Evolutionary conservation across 2,888 invertebrate species (phyloP).

Genomic region (Acanthacorydalis orientalis): DNA sequence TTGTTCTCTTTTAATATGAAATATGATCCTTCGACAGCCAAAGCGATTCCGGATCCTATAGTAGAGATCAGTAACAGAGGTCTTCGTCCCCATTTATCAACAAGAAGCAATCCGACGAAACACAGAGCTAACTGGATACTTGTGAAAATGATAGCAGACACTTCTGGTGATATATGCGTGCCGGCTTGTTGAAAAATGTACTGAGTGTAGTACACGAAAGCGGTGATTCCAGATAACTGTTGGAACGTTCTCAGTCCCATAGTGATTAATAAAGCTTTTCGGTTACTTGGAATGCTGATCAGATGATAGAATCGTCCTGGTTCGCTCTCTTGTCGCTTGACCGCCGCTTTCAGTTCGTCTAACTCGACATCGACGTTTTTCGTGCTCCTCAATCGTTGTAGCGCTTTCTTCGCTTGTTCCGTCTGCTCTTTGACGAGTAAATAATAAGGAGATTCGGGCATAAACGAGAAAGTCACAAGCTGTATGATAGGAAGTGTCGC

Average conservation of each 20-base stretch:
- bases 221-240: slow-evolving; percentile 3
- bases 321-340: slow-evolving; percentile 5
- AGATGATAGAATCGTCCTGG: slow-evolving; percentile 3
- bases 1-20: neutral
- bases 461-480: slow-evolving; percentile 8
- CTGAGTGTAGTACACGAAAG: slow-evolving; percentile 5
- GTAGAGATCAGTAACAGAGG: slow-evolving; percentile 22
- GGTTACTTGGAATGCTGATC: slow-evolving; percentile 3
- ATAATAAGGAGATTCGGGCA: slow-evolving; percentile 12
- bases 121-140: slow-evolving; percentile 18
- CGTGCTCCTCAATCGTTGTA: slow-evolving; percentile 14
- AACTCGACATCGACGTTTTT: slow-evolving; percentile 7
- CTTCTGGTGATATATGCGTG: slow-evolving; percentile 9
- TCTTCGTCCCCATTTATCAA: slow-evolving; percentile 19
- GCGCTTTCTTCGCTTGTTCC: neutral
- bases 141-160: slow-evolving; percentile 22
- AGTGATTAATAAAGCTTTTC: slow-evolving; percentile 3
- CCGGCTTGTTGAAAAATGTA: slow-evolving; percentile 14
- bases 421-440: slow-evolving; percentile 6
- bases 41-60: neutral
- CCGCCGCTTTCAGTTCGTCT: neutral
- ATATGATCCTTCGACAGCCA: neutral
- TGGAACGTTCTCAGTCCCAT: slow-evolving; percentile 4
- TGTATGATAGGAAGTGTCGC: slow-evolving; percentile 10
- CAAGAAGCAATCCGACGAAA: slow-evolving; percentile 7